Evolutionary conservation across 2,888 invertebrate genomes (phyloP), one percentile per base, ranked within the genome.

Genomic region (Toxonevra muliebris): DNA sequence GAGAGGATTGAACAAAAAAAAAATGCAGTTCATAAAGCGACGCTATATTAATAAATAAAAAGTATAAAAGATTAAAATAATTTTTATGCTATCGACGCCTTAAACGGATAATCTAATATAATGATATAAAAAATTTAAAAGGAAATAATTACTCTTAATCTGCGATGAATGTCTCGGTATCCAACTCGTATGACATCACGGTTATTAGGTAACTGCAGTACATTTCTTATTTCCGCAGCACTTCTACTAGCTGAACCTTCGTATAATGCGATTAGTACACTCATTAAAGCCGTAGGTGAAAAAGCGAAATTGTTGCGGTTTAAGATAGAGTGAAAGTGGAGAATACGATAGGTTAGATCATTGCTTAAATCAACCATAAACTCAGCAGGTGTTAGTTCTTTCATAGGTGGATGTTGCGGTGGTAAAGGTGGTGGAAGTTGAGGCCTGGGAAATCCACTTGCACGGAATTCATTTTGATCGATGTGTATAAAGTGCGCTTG

Each of bases 321-420:
- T 76, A 90, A 87, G 83, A 90, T 89, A 78, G 91, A 90, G 77
- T 92, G 91, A 82, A 90, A 89, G 76, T 91, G 87, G 0, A 94
- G 87, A 75, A 92, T 87, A 81, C 89, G 89, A 71, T 91, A 86
- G 64, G 91, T 90, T 73, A 92, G 88, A 79, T 90, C 90, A 82
- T 94, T 94, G 54, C 93, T 90, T 50, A 92, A 88, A 80, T 94
- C 93, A 66, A 93, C 92, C 92, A 94, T 93, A 69, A 90, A 87
- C 73, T 92, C 90, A 71, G 90, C 87, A 3, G 93, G 92, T 1
- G 88, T 87, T 5, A 83, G 69, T 61, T 80, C 80, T 15, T 45
- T 60, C 41, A 75, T 61, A 55, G 76, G 69, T 19, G 76, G 58
- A 61, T 77, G 65, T 43, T 76, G 77, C 0, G 76, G 76, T 11